These are phyloP conservation scores for Tenthredo mesomela DNA, from an alignment of 2,888 invertebrate genomes.

Conservation along the genomic window DNA sequence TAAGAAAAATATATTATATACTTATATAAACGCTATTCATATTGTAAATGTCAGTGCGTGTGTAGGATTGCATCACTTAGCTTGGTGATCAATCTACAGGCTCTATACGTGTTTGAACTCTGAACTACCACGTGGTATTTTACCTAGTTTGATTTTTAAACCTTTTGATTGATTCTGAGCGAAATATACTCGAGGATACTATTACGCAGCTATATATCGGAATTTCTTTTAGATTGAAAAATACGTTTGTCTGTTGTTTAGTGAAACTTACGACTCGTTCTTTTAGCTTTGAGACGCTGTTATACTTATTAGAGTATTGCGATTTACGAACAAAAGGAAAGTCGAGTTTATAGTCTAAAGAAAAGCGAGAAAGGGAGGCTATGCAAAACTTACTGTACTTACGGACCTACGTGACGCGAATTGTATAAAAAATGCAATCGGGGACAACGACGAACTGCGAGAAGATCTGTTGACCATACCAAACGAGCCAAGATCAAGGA, in stretches of 20 bases:
- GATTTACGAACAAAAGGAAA: background rate
- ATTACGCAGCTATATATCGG: background rate
- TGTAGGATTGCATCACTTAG: background rate
- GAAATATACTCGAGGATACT: background rate
- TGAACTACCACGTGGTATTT: slow-evolving; percentile 4
- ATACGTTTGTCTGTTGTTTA: background rate
- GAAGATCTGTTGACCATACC: slow-evolving; percentile 28
- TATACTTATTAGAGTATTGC: background rate
- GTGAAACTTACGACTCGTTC: slow-evolving; percentile 16
- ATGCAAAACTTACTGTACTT: background rate
- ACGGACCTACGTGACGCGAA: background rate
- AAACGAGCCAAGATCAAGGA: slow-evolving; percentile 41
- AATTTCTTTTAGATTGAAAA: background rate
- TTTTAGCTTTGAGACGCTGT: background rate
- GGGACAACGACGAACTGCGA: background rate
- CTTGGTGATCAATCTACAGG: slow-evolving; percentile 10
- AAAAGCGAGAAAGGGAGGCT: background rate
- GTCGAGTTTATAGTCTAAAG: background rate
- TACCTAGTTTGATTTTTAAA: background rate
- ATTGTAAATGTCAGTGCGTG: background rate
- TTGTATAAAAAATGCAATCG: slow-evolving; percentile 20
- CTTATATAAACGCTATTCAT: background rate
- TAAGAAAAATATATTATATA: background rate
- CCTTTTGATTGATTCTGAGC: background rate
- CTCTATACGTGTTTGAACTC: slow-evolving; percentile 1